phyloP scores from a whole-genome alignment of 30 jellyfish, hydroid and myxozoan genomes.

The Turritopsis dohrnii region DNA sequence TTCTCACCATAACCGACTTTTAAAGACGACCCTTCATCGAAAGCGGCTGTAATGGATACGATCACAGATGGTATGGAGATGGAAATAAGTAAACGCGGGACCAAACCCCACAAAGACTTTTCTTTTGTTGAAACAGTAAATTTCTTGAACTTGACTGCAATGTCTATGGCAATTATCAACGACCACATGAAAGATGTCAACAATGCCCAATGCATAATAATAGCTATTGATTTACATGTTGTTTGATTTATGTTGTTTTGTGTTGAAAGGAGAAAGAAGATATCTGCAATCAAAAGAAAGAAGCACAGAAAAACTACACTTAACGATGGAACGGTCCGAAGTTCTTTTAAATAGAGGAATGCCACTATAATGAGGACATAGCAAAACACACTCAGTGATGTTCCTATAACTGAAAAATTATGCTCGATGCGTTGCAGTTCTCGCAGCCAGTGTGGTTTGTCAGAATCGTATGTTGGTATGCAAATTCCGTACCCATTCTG shows the following conservation, averaged over 20 bases:
- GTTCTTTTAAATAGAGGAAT: not conserved
- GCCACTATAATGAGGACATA: not conserved
- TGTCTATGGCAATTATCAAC: constrained; percentile 17
- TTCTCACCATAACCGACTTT: constrained; percentile 1
- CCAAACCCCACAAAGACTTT: not conserved
- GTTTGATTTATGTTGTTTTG: not conserved
- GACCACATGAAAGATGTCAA: constrained; percentile 10
- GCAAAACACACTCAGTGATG: not conserved
- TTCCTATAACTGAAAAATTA: not conserved
- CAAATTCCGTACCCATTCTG: not conserved
- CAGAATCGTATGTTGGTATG: not conserved
- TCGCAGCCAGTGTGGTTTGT: not conserved
- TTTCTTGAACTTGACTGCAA: not conserved
- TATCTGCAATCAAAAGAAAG: not conserved
- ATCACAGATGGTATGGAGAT: not conserved
- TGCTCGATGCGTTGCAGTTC: not conserved
- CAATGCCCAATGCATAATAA: constrained; percentile 6
- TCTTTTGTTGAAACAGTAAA: not conserved
- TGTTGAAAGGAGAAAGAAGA: not conserved
- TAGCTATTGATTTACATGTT: not conserved
- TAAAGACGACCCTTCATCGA: not conserved
- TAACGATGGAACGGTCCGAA: constrained; percentile 16
- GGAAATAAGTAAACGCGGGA: not conserved
- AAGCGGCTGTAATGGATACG: not conserved
- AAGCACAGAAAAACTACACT: not conserved